phyloP scores from a whole-genome alignment of 2,888 invertebrate species.

The Chrysomela aeneicollis region DNA sequence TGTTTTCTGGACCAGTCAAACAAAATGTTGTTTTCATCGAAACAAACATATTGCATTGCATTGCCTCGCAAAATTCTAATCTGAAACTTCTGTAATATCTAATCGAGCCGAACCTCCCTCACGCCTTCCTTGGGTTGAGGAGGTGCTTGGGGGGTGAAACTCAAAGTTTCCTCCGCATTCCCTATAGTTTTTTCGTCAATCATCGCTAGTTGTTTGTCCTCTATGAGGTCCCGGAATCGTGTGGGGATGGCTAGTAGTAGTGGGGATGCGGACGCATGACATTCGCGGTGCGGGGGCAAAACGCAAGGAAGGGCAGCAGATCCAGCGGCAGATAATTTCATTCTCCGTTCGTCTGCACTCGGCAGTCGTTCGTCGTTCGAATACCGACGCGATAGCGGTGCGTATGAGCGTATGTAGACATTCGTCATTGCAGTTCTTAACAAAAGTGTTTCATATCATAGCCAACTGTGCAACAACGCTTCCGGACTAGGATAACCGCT shows the following conservation, averaged over 20 bases:
- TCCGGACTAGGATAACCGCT: background rate
- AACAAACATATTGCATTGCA: too few species aligned
- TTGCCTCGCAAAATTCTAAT: too few species aligned
- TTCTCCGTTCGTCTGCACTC: conserved; percentile 30
- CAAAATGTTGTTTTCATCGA: too few species aligned
- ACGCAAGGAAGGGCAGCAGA: conserved; percentile 46
- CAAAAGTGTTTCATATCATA: background rate
- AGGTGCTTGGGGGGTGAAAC: too few species aligned
- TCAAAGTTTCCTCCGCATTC: conserved; percentile 33
- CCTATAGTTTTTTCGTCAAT: conserved; percentile 54
- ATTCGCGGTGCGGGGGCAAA: conserved; percentile 51
- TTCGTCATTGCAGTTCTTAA: conserved; percentile 6
- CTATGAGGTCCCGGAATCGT: conserved; percentile 45
- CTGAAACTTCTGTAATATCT: too few species aligned
- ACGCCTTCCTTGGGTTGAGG: too few species aligned
- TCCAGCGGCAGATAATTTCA: conserved; percentile 37
- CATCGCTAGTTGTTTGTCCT: conserved; percentile 48
- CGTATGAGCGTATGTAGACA: background rate
- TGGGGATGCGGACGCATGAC: conserved; percentile 54
- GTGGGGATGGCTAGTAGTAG: conserved; percentile 46
- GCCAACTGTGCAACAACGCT: background rate
- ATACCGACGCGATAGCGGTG: conserved; percentile 14
- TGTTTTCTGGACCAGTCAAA: too few species aligned
- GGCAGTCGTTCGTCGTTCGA: conserved; percentile 1
- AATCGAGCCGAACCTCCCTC: too few species aligned